Evolutionary conservation across 1,140 invertebrate genomes (phyloP).

Genomic region (Achatina immaculata): DNA sequence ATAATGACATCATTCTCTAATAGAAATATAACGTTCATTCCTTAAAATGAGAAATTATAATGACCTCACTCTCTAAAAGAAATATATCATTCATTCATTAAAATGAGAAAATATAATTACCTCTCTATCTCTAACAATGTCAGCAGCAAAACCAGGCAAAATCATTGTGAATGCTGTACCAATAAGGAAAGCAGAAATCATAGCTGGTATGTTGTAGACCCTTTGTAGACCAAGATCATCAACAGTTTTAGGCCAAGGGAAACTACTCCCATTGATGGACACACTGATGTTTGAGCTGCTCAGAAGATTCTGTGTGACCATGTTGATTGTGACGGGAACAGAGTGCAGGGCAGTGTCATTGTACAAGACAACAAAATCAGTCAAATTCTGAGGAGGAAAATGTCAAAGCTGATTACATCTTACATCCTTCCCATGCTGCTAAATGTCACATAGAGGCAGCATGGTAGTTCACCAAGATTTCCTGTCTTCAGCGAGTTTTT

Average conservation of each 20-base stretch:
- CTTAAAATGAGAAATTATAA: too few relatives aligned
- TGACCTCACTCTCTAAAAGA: too few relatives aligned
- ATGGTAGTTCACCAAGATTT: too few relatives aligned
- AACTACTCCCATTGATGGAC: conserved; percentile 57
- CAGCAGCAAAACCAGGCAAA: conserved; percentile 81
- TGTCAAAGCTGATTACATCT: too few relatives aligned
- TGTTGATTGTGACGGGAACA: conserved; percentile 82
- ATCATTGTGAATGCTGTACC: conserved; percentile 84
- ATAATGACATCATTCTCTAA: too few relatives aligned
- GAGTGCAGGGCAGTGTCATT: conserved; percentile 86
- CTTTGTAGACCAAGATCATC: too few relatives aligned
- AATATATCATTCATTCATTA: too few relatives aligned
- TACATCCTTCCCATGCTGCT: too few relatives aligned
- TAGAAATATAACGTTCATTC: too few relatives aligned
- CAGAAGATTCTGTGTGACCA: conserved; percentile 80
- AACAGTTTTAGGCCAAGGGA: conserved; percentile 81
- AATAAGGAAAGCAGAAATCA: conserved; percentile 81
- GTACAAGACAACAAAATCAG: conserved; percentile 74
- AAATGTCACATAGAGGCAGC: too few relatives aligned
- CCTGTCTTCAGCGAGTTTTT: too few relatives aligned
- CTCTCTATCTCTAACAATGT: conserved; percentile 87
- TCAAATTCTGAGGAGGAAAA: conserved; percentile 9
- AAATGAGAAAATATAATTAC: conserved; percentile 71
- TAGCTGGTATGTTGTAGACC: conserved; percentile 79
- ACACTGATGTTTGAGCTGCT: conserved; percentile 22